phyloP scores from a whole-genome alignment of 1,140 invertebrate genomes.

The Sycophaga agraensis region DNA sequence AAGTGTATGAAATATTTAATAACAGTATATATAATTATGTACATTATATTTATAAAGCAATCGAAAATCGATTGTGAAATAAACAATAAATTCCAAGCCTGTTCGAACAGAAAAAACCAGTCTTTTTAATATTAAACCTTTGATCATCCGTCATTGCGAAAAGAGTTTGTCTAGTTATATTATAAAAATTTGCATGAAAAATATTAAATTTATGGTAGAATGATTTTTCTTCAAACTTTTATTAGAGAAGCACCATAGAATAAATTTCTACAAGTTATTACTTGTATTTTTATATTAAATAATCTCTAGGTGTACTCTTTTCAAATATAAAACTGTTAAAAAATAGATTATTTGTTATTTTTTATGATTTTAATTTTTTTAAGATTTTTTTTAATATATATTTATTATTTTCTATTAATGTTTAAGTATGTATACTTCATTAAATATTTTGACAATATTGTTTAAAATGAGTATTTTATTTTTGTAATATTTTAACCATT shows the following conservation, averaged over 20 bases:
- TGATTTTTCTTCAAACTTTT: no score
- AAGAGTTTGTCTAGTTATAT: no score
- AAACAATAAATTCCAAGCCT: conserved; percentile 28
- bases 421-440: no score
- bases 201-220: not conserved
- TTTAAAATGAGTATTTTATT: no score
- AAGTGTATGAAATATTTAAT: conserved; percentile 27
- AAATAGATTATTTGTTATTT: no score
- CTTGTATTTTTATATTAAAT: not conserved
- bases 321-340: not conserved
- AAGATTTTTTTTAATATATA: not conserved
- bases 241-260: no score
- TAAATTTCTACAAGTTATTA: no score
- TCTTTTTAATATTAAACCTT: no score
- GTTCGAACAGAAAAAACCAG: conserved; percentile 20
- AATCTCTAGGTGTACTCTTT: not conserved
- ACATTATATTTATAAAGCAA: conserved; percentile 27
- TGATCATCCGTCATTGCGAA: no score
- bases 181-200: not conserved
- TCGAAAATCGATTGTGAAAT: conserved; percentile 10
- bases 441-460: no score
- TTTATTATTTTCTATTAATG: not conserved
- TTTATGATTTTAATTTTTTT: not conserved
- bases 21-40: conserved; percentile 24
- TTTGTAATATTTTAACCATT: no score